phyloP scores from a whole-genome alignment of 2,113 vertebrate species.

The Steatornis caripensis region DNA sequence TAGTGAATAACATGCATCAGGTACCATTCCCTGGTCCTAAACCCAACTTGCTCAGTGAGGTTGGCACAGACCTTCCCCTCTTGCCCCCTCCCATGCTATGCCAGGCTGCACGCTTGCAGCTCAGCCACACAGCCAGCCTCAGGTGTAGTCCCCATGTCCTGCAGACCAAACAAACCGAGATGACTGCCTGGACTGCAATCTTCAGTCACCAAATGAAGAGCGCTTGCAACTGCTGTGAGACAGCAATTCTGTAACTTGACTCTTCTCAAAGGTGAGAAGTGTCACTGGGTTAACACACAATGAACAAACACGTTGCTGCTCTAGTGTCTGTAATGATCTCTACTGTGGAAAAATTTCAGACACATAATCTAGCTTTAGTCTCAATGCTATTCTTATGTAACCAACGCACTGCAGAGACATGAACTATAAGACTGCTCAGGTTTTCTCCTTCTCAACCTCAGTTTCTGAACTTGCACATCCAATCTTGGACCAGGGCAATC shows the following conservation, averaged over 20 bases:
- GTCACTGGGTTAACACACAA: neutral
- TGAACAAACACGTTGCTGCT: fast-evolving
- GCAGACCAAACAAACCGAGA: neutral
- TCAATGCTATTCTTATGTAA: neutral
- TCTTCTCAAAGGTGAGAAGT: neutral
- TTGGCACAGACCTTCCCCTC: neutral
- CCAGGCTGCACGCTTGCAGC: neutral
- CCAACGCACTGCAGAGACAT: neutral
- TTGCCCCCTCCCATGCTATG: neutral
- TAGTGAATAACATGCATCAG: neutral
- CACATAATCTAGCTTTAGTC: too few species aligned
- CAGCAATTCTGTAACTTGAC: neutral
- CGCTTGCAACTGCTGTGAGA: neutral
- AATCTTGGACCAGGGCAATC: neutral
- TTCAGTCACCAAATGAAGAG: neutral
- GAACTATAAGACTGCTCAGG: neutral
- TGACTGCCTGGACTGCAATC: neutral
- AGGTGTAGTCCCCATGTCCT: neutral
- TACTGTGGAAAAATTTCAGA: neutral
- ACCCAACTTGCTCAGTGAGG: neutral
- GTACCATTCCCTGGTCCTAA: neutral
- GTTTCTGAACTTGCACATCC: neutral
- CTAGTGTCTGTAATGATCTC: neutral
- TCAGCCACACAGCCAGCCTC: neutral
- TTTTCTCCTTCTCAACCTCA: neutral